Base-by-base conservation (phyloP, 2,797 vertebrate species). In the Notolepis coatsorum region DNA sequence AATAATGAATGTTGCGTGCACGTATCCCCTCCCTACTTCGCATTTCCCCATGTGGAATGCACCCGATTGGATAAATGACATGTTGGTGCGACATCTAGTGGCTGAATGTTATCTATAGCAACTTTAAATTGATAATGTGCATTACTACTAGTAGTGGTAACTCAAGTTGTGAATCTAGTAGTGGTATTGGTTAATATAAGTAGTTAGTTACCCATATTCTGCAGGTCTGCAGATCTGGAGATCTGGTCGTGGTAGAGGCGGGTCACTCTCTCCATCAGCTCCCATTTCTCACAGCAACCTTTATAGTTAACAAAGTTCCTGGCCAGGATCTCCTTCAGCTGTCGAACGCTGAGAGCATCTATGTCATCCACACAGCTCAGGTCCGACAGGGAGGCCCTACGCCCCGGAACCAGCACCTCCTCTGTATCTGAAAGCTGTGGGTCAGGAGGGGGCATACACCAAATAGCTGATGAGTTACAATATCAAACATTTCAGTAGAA, bases 211-310 rank as follows among this genome's bases (percentile, higher is more conserved):
- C 95, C 94, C 18, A 93, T 79, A 66, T 93, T 93, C 46, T 95
- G 94, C 47, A 94, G 91, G 70, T 92, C 92, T 49, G n/a, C n/a
- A n/a, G n/a, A n/a, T n/a, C n/a, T n/a, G n/a, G n/a, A n/a, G n/a
- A 92, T 94, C 79, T 94, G 94, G 68, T 97, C 96, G 30, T 91
- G 92, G 80, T 95, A 98, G 13, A 99, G 92, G 12, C 95, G 91
- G 0, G 84, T 94, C 39, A 98, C 97, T 24, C 97, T 75, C 86
- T 98, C 97, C 90, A 98, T 94, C 85, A 98, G 92, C 86, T 99
- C 97, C 97, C 97, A 98, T 80, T 98, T 98, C 68, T 99, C 97
- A 71, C 97, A 99, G 93, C 97, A 99, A 89, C 97, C 97, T 79
- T 97, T 98, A 82, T 96, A 99, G 89, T 98, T 89, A 20, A 99